phyloP scores from a whole-genome alignment of 2,888 invertebrate genomes.

The Scaptomyza polygonia region DNA sequence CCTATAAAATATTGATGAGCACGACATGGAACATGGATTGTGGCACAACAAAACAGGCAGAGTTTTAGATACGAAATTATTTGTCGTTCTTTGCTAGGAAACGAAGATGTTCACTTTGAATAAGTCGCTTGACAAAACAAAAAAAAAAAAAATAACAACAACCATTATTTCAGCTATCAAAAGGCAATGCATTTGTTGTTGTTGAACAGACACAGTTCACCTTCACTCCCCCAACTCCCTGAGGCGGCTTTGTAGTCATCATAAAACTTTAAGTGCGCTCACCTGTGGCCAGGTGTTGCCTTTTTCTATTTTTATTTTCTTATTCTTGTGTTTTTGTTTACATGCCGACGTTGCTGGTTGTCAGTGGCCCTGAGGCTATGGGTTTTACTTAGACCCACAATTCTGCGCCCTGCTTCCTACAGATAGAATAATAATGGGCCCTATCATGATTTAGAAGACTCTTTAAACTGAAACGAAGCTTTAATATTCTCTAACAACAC shows the following conservation, averaged over 20 bases:
- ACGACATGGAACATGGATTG: slow-evolving; percentile 41
- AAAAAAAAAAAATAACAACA: too few species aligned
- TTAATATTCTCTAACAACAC: too few species aligned
- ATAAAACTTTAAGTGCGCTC: slow-evolving; percentile 72
- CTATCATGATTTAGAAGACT: too few species aligned
- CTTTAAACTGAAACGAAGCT: too few species aligned
- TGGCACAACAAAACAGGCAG: slow-evolving; percentile 13
- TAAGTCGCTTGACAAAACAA: slow-evolving; percentile 56
- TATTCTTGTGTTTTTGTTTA: slow-evolving; percentile 61
- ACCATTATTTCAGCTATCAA: slow-evolving; percentile 40
- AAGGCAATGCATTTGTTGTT: slow-evolving; percentile 11
- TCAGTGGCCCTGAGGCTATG: slow-evolving; percentile 55
- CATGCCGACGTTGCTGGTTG: slow-evolving; percentile 44
- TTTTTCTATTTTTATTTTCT: background rate
- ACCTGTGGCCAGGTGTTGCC: slow-evolving; percentile 49
- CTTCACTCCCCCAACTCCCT: background rate
- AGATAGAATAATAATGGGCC: background rate
- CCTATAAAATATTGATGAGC: slow-evolving; percentile 44
- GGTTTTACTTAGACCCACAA: slow-evolving; percentile 22
- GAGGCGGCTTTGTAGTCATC: slow-evolving; percentile 47
- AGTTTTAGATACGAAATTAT: too few species aligned
- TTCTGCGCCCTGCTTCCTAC: background rate
- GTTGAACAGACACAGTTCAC: background rate
- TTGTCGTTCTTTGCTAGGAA: background rate
- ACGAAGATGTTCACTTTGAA: slow-evolving; percentile 53